Percentiles rank a stretch among this genome's conserved stretches.
These are phyloP conservation scores for Tuberolachnus salignus DNA, from an alignment of 2,888 invertebrate species.

Conservation along the genomic window DNA sequence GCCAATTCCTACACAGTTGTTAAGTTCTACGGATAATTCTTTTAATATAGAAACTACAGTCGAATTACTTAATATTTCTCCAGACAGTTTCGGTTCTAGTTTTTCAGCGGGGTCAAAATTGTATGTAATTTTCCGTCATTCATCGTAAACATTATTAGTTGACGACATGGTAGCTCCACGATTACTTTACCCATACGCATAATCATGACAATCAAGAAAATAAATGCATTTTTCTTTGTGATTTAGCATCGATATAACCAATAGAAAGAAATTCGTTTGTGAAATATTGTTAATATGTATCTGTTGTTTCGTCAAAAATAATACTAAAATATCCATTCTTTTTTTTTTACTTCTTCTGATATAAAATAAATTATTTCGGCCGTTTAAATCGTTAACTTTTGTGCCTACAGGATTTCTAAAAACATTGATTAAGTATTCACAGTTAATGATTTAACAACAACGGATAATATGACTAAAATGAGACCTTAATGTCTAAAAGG, in stretches of 20 bases:
- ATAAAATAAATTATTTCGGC: conserved; percentile 23
- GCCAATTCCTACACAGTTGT: not conserved
- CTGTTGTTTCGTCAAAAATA: conserved; percentile 22
- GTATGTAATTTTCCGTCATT: too few species aligned
- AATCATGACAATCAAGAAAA: conserved; percentile 20
- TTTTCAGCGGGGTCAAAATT: not conserved
- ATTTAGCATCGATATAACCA: conserved; percentile 5
- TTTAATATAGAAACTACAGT: conserved; percentile 17
- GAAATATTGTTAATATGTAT: conserved; percentile 8
- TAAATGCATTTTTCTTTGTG: conserved; percentile 22
- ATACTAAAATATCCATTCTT: not conserved
- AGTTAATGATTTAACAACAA: too few species aligned
- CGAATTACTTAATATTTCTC: conserved; percentile 19
- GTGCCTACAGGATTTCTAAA: too few species aligned
- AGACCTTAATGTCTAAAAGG: too few species aligned
- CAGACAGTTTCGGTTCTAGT: conserved; percentile 27
- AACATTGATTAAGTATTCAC: too few species aligned
- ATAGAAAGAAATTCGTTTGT: conserved; percentile 1
- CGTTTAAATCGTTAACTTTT: too few species aligned
- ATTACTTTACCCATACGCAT: conserved; percentile 8
- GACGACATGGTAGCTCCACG: not conserved
- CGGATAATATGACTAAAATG: too few species aligned
- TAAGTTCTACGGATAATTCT: conserved; percentile 10
- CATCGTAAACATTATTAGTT: conserved; percentile 6
- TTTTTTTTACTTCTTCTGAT: conserved; percentile 12